These are phyloP conservation scores for Caerostris extrusa DNA, from an alignment of 1,140 invertebrate genomes.

Conservation along the genomic window DNA sequence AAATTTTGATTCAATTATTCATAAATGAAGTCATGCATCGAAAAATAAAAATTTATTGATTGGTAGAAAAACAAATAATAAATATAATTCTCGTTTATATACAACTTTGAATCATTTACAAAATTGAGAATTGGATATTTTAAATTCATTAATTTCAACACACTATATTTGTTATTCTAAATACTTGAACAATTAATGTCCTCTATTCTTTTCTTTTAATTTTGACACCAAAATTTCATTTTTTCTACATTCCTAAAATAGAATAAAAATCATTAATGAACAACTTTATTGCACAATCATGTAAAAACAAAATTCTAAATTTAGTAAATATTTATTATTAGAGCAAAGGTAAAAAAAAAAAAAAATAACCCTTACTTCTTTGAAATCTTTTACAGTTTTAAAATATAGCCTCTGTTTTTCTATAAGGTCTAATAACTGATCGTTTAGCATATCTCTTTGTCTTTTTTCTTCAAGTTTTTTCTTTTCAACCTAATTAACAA, in stretches of 20 bases:
- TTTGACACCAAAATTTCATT: constrained; percentile 84
- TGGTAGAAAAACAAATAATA: constrained; percentile 64
- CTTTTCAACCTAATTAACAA: constrained; percentile 81
- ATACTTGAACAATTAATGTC: not conserved
- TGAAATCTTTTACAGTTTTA: constrained; percentile 90
- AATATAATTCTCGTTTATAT: constrained; percentile 63
- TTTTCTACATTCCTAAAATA: constrained; percentile 86
- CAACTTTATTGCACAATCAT: not conserved
- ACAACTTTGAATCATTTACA: constrained; percentile 48
- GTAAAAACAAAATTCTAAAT: not conserved
- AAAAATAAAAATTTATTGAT: constrained; percentile 65
- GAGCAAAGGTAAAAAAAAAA: not conserved
- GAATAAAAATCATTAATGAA: constrained; percentile 5
- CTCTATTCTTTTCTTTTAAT: constrained; percentile 79
- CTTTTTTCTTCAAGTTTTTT: constrained; percentile 87
- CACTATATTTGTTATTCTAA: not conserved
- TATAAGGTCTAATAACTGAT: constrained; percentile 87
- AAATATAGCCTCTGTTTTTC: constrained; percentile 93
- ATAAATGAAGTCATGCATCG: not conserved
- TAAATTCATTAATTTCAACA: not conserved
- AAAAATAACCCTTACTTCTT: constrained; percentile 79
- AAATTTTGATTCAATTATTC: not conserved
- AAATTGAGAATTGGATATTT: not conserved
- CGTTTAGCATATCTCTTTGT: constrained; percentile 87
- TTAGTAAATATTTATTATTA: not conserved